Evolutionary conservation across 2,797 vertebrate species (phyloP).

Genomic region (Notolabrus celidotus): DNA sequence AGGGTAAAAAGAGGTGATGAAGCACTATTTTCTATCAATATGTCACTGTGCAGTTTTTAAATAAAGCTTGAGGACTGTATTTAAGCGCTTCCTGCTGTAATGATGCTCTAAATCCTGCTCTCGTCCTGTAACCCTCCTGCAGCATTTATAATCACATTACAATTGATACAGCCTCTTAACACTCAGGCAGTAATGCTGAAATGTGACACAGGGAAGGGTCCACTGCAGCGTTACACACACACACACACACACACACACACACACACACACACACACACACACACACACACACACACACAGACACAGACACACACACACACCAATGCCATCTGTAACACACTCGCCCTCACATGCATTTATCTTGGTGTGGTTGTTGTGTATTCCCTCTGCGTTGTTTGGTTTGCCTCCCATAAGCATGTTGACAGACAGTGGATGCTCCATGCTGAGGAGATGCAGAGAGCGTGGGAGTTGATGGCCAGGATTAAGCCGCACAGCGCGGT

Average conservation of each 20-base stretch:
- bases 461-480: slow-evolving; percentile 77
- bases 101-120: slow-evolving; percentile 38
- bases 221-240: slow-evolving; percentile 21
- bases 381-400: slow-evolving; percentile 73
- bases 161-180: slow-evolving; percentile 26
- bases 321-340: slow-evolving; percentile 25
- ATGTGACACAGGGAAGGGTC: slow-evolving; percentile 44
- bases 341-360: slow-evolving; percentile 45
- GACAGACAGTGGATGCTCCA: slow-evolving; percentile 82
- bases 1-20: background rate
- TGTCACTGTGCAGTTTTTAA: slow-evolving; percentile 14
- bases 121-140: slow-evolving; percentile 30
- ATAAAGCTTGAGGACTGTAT: slow-evolving; percentile 15
- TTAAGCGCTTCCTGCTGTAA: slow-evolving; percentile 30
- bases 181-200: slow-evolving; percentile 38
- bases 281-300: background rate
- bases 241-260: too few species aligned
- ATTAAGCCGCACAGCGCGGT: slow-evolving; percentile 62
- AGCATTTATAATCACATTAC: slow-evolving; percentile 40
- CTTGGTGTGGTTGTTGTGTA: slow-evolving; percentile 25
- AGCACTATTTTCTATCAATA: slow-evolving; percentile 15
- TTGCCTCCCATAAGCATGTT: slow-evolving; percentile 78
- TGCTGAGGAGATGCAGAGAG: slow-evolving; percentile 77
- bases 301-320: too few species aligned
- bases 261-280: too few species aligned